phyloP scores from a whole-genome alignment of 2,888 invertebrate genomes.

The Masnerella sp. region DNA sequence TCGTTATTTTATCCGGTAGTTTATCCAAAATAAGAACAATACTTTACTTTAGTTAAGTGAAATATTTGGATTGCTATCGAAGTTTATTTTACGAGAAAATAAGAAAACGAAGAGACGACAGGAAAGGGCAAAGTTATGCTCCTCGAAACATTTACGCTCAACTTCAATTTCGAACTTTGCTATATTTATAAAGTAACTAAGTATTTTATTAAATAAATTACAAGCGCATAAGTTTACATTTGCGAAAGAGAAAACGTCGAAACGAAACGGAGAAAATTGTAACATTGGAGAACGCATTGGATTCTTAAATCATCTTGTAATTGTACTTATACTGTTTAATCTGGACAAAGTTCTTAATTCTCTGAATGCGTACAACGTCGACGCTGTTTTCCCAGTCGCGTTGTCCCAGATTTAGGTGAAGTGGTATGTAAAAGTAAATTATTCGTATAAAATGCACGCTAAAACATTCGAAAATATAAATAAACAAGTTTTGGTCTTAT shows the following conservation, averaged over 20 bases:
- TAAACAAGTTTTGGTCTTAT: no score
- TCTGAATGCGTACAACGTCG: conserved; percentile 16
- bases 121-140: conserved; percentile 26
- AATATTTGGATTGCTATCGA: conserved; percentile 13
- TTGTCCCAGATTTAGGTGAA: conserved; percentile 14
- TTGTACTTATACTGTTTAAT: conserved; percentile 46
- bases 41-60: conserved; percentile 18
- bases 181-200: conserved; percentile 25
- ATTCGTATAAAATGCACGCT: conserved; percentile 15
- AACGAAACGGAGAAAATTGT: no score
- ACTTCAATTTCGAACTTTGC: conserved; percentile 30
- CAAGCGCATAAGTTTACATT: neutral
- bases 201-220: conserved; percentile 28
- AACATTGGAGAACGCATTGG: no score
- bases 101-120: conserved; percentile 11
- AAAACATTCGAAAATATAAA: conserved; percentile 6
- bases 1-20: conserved; percentile 13
- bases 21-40: conserved; percentile 34
- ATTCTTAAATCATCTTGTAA: conserved; percentile 45
- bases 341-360: conserved; percentile 36
- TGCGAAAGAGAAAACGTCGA: conserved; percentile 9
- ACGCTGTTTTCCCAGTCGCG: conserved; percentile 21
- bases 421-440: conserved; percentile 11
- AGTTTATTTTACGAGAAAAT: conserved; percentile 28
- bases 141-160: conserved; percentile 29